Percentiles rank a stretch among this genome's conserved stretches.
Conservation (phyloP, 2,888 invertebrate species). For the Rugalucina vietnamica region DNA sequence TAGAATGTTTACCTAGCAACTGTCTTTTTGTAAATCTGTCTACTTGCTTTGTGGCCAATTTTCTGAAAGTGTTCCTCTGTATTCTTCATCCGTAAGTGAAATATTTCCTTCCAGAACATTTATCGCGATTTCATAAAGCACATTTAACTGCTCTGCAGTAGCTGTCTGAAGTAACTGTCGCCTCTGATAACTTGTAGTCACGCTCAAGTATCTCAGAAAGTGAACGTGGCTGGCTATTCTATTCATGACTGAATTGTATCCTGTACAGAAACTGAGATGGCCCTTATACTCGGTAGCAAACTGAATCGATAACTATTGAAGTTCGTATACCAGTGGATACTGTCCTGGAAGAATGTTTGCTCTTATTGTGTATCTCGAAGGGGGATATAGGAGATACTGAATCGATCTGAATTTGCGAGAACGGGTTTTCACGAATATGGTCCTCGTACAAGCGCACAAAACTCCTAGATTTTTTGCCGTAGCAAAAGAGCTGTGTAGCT, state of each 20-base stretch:
- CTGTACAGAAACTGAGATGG: too few species aligned
- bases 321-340: constrained; percentile 6
- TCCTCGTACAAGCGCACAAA: constrained; percentile 2
- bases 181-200: neutral
- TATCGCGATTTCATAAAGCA: neutral
- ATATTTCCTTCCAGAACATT: too few species aligned
- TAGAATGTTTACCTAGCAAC: constrained; percentile 1
- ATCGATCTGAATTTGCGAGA: neutral
- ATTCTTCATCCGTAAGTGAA: constrained; percentile 10
- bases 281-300: too few species aligned
- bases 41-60: neutral
- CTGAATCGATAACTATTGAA: neutral
- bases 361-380: neutral
- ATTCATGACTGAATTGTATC: neutral
- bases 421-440: neutral
- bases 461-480: constrained; percentile 4
- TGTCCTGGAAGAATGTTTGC: constrained; percentile 17
- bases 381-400: neutral
- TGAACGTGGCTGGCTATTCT: neutral
- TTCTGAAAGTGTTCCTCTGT: too few species aligned
- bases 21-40: constrained; percentile 6
- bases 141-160: constrained; percentile 9
- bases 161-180: neutral
- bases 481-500: constrained; percentile 5
- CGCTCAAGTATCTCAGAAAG: constrained; percentile 1